Evolutionary conservation across 53 echinoderm and acorn worm species (phyloP), one percentile per base, ranked within the genome.

Genomic region (Temnopleurus reevesii): DNA sequence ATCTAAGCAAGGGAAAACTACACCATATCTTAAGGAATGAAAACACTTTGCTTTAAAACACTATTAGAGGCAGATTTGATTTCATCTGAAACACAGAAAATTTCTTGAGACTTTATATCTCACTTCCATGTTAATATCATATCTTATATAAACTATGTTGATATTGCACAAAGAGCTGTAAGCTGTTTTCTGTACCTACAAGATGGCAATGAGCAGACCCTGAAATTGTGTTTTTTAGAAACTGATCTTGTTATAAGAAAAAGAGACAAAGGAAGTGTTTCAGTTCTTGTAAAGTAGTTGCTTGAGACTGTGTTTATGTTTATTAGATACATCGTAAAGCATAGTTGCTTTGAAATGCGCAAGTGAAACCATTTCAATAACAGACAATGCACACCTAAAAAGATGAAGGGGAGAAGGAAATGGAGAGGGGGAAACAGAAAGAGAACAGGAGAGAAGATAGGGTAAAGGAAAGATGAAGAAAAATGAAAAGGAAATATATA

Each of bases 21-120:
- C 23, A 41, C 21, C 38, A 71, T n/a, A 21, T 21, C 10, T 8
- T 21, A 38, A 71, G 71, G 71, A 41, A 38, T 10, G 5, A 71
- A 71, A 71, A 71, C 41, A 71, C n/a, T 41, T 41, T 41, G 19
- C 71, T 71, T 38, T n/a, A 71, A 71, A 33, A 71, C 15, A 63
- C 21, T 27, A 2, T 15, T 63, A 17, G 63, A 2, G 41, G n/a
- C 36, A 7, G n/a, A 71, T 18, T n/a, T 71, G 1, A 13, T 41
- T 15, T 31, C 18, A 33, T 31, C 29, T 2, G 41, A 2, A 9
- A 41, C 15, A 7, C n/a, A 65, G 19, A 6, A 36, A 6, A 65
- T 18, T 4, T 36, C 2, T n/a, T 2, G n/a, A 41, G n/a, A 71
- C 33, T 30, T 6, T 29, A 18, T 8, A 33, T 41, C 71, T 41